phyloP scores from a whole-genome alignment of 2,888 invertebrate species.

The Euphydryas editha region DNA sequence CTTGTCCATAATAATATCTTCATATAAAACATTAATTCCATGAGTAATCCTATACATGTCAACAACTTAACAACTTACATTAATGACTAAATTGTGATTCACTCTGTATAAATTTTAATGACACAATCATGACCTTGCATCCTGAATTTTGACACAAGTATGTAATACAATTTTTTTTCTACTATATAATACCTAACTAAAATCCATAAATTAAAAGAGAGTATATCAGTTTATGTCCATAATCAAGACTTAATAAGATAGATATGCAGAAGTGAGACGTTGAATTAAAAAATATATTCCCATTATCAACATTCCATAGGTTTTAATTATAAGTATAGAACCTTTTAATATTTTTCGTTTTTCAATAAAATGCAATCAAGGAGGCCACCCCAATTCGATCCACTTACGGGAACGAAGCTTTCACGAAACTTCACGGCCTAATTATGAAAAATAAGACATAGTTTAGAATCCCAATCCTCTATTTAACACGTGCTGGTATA shows the following conservation, averaged over 20 bases:
- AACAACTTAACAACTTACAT: constrained; percentile 3
- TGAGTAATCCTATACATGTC: too few species aligned
- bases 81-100: not conserved
- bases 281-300: not conserved
- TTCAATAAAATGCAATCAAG: constrained; percentile 8
- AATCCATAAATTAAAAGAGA: too few species aligned
- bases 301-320: not conserved
- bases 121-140: too few species aligned
- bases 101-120: too few species aligned
- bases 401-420: constrained; percentile 45
- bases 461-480: constrained; percentile 68
- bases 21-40: too few species aligned
- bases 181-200: too few species aligned
- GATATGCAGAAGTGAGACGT: too few species aligned
- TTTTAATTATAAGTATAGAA: constrained; percentile 1
- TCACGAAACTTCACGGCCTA: constrained; percentile 73
- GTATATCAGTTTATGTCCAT: too few species aligned
- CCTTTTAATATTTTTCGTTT: not conserved
- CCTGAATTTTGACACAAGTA: too few species aligned
- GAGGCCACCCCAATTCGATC: constrained; percentile 66
- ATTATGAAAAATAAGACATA: constrained; percentile 82
- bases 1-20: too few species aligned
- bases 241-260: too few species aligned
- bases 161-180: too few species aligned
- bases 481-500: constrained; percentile 75